Evolutionary conservation across 2,797 vertebrate species (phyloP).

Genomic region (Varecia variegata): DNA sequence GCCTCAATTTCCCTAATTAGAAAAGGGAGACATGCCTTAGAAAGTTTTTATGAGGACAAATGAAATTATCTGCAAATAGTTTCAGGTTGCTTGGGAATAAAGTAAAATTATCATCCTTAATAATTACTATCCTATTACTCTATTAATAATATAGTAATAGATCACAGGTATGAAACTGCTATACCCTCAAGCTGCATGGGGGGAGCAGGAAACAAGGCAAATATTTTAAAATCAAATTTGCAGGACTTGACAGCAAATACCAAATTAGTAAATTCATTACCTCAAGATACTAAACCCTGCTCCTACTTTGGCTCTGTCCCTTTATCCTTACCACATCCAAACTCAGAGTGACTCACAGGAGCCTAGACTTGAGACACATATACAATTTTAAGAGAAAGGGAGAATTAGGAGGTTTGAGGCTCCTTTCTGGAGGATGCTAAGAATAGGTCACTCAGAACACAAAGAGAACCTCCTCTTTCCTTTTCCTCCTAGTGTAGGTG

Average conservation of each 20-base stretch:
- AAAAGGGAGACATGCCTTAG: background rate
- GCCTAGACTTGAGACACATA: conserved; percentile 65
- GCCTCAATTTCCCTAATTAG: conserved; percentile 35
- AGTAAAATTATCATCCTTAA: conserved; percentile 11
- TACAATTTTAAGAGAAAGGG: conserved; percentile 66
- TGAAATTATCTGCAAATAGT: conserved; percentile 30
- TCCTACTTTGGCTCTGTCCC: conserved; percentile 34
- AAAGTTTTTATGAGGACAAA: conserved; percentile 38
- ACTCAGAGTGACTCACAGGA: conserved; percentile 70
- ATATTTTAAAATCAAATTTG: conserved; percentile 12
- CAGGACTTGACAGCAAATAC: conserved; percentile 29
- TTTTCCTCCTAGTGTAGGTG: conserved; percentile 60
- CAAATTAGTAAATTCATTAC: conserved; percentile 53
- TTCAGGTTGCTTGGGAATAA: conserved; percentile 31
- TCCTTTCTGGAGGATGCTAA: conserved; percentile 58
- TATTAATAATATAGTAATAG: background rate
- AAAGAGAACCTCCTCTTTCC: conserved; percentile 46
- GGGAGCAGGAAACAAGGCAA: background rate
- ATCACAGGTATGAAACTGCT: background rate
- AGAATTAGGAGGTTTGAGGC: conserved; percentile 74
- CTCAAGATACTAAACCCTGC: conserved; percentile 38
- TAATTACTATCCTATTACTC: conserved; percentile 9
- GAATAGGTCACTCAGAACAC: conserved; percentile 56
- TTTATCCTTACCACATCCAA: conserved; percentile 67
- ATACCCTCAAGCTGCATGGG: background rate